phyloP scores from a whole-genome alignment of 2,797 vertebrate genomes.

The Protonibea diacanthus region DNA sequence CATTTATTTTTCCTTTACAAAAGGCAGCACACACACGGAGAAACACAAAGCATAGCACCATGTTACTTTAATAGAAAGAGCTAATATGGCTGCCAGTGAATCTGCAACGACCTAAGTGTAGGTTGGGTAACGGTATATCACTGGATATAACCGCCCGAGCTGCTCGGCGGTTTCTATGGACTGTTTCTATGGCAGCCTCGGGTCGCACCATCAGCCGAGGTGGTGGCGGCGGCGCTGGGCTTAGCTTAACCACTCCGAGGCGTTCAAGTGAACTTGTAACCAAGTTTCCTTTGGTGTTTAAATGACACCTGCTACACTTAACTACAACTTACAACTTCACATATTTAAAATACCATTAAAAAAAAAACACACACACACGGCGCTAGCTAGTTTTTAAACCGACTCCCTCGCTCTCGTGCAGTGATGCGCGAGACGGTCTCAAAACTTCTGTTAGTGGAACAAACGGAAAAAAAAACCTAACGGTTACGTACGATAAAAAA shows the following conservation, averaged over 20 bases:
- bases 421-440: conserved; percentile 30
- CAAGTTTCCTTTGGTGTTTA: conserved; percentile 62
- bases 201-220: conserved; percentile 50
- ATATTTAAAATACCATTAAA: neutral
- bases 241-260: conserved; percentile 20
- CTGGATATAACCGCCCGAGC: conserved; percentile 4
- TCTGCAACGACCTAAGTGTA: conserved; percentile 35
- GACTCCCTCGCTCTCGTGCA: neutral
- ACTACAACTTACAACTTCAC: conserved; percentile 27
- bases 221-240: conserved; percentile 7
- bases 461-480: conserved; percentile 5
- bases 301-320: conserved; percentile 32
- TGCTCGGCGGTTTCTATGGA: conserved; percentile 40
- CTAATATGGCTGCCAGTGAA: conserved; percentile 67
- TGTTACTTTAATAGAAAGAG: conserved; percentile 40
- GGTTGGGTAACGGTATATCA: conserved; percentile 25
- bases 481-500: too few relatives aligned
- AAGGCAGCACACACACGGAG: too few relatives aligned
- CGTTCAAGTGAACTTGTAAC: conserved; percentile 63
- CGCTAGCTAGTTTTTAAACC: neutral
- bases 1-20: neutral
- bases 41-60: neutral
- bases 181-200: conserved; percentile 67
- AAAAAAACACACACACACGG: neutral
- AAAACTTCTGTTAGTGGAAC: conserved; percentile 65